Evolutionary conservation across 2,113 vertebrate species (phyloP).

Genomic region (Pagrus major): DNA sequence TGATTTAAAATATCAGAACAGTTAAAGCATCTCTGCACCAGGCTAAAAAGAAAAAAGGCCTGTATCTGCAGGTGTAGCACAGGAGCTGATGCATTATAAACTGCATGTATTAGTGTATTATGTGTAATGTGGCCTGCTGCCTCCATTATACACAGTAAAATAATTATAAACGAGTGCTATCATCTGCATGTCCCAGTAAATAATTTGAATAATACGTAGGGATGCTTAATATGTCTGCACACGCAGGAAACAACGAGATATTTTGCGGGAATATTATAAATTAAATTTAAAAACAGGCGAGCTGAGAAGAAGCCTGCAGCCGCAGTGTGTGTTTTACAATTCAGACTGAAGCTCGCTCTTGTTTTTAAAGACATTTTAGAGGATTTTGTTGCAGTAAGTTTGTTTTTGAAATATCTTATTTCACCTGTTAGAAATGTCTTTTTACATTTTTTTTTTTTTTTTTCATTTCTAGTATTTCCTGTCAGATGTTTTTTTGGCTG

Average conservation of each 20-base stretch:
- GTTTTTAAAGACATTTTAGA: neutral
- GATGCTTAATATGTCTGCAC: neutral
- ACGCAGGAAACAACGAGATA: neutral
- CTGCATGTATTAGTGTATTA: neutral
- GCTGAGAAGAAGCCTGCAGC: neutral
- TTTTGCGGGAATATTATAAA: neutral
- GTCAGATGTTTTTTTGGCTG: neutral
- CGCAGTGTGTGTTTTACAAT: neutral
- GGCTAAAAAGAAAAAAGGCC: too few relatives aligned
- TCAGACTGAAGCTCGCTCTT: neutral
- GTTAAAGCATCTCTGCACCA: neutral
- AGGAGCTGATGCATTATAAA: constrained; percentile 5
- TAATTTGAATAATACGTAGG: neutral
- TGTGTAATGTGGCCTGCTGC: constrained; percentile 5
- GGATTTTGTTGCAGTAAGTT: neutral
- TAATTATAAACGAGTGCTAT: neutral
- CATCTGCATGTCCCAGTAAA: neutral
- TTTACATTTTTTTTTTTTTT: neutral
- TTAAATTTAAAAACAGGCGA: too few relatives aligned
- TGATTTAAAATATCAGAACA: constrained; percentile 11
- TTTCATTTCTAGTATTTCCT: neutral
- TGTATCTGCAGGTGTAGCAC: neutral
- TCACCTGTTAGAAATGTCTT: neutral
- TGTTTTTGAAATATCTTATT: neutral
- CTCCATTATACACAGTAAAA: neutral